phyloP scores from a whole-genome alignment of 2,113 vertebrate genomes.

The Tylochromis polylepis region DNA sequence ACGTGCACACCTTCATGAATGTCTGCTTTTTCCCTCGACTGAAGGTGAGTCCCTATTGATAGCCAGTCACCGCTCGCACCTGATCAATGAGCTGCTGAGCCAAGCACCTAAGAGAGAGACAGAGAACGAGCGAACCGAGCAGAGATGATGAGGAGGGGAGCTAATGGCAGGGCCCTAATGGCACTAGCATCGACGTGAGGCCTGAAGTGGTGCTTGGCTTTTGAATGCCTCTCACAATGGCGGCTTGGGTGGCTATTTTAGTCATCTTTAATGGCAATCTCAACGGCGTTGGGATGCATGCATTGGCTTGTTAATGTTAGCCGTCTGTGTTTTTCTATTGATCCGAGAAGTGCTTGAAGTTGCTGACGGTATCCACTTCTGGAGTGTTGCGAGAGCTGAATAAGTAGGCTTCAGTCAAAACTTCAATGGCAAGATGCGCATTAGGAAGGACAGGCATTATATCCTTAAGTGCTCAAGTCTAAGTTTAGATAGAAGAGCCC shows the following conservation, averaged over 20 bases:
- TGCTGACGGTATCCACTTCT: neutral
- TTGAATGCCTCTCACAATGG: constrained; percentile 5
- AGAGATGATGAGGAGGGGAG: neutral
- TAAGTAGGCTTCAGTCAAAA: neutral
- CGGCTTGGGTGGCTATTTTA: constrained; percentile 23
- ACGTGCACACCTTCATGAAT: constrained; percentile 98
- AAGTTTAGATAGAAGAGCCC: neutral
- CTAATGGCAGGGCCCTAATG: constrained; percentile 54
- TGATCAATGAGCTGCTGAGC: constrained; percentile 51
- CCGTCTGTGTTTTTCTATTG: constrained; percentile 11
- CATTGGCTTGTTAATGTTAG: constrained; percentile 13
- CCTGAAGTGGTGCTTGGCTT: constrained; percentile 36
- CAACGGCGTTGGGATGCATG: neutral
- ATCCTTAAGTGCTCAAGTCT: neutral
- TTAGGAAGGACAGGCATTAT: neutral
- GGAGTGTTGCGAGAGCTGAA: neutral
- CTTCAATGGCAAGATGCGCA: neutral
- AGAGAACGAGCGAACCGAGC: neutral
- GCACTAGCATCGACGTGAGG: constrained; percentile 22
- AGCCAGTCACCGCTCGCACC: neutral
- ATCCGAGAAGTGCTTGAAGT: neutral
- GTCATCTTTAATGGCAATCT: constrained; percentile 30
- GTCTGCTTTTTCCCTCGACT: constrained; percentile 97
- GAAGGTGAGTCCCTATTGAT: constrained; percentile 74
- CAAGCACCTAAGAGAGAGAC: neutral